Base-by-base conservation (phyloP, 2,797 vertebrate species). In the Acrossocheilus wenchowensis region DNA sequence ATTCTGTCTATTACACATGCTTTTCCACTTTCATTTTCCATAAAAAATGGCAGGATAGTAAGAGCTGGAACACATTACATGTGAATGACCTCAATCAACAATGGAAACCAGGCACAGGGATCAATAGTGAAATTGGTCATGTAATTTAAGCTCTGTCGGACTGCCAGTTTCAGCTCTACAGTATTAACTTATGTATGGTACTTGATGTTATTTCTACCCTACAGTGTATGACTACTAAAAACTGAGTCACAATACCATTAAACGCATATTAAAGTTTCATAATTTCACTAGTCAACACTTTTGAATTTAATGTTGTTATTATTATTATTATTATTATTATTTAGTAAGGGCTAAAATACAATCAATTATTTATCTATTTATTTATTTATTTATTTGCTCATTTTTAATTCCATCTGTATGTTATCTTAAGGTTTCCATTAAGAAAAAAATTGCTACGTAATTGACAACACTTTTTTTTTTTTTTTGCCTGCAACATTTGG, bases 21-120 rank as follows among this genome's bases (percentile, higher is more conserved):
- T 45, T 82, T 85, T 54, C 82, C 84, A 78, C 69, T 52, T 6
- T 62, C 23, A 48, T 54, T 74, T 23, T 45, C 50, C 54, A 10
- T 75, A 10, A 62, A 82, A 80, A 54, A 87, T 88, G 71, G 71
- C 30, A 34, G 81, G 43, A 73, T 81, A 54, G 72, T 77, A 39
- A 19, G 17, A 21, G 34, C 6, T 9, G 26, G 8, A 52, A 52
- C 0, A 9, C 2, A 75, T 75, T 52, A 6, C 48, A 36, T 80
- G 34, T 71, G n/a, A 41, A 50, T 77, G 85, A 15, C 21, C 69
- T 12, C 68, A 36, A 62, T 80, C 30, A 52, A 69, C 72, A 62
- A 78, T 52, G 30, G 30, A 77, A 81, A 77, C 2, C 2, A 66
- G 41, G 23, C 43, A 62, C n/a, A 45, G 23, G 62, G 30, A 45